Conservation (phyloP, 2,113 vertebrate genomes). For the Ascaphus truei region DNA sequence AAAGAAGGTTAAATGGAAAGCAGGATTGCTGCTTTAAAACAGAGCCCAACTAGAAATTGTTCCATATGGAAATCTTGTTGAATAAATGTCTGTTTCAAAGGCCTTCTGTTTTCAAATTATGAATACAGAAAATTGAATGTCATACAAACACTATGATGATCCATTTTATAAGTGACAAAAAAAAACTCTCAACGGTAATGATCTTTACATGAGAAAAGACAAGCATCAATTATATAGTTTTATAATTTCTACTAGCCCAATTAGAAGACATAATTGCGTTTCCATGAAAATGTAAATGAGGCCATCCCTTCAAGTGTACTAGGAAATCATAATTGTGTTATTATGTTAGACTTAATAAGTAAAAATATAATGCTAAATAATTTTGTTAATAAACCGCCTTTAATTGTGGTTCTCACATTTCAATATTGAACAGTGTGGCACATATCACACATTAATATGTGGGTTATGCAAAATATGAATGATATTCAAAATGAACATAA, state of each 20-base stretch:
- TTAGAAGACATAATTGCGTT: conserved; percentile 28
- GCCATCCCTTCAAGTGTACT: conserved; percentile 34
- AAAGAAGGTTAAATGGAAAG: no score
- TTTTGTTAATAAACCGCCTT: conserved; percentile 2
- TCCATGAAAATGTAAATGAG: conserved; percentile 35
- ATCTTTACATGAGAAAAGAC: conserved; percentile 30
- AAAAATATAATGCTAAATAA: conserved; percentile 20
- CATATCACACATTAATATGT: background rate
- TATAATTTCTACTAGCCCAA: conserved; percentile 31
- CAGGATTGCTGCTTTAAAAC: no score
- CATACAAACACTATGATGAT: conserved; percentile 28
- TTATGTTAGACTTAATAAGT: background rate
- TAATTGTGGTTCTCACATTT: background rate
- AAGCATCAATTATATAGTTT: conserved; percentile 38
- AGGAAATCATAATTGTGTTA: conserved; percentile 27
- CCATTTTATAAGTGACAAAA: conserved; percentile 21
- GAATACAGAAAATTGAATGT: conserved; percentile 23
- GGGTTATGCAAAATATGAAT: background rate
- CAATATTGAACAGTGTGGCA: background rate
- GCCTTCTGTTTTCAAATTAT: conserved; percentile 18
- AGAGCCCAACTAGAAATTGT: no score
- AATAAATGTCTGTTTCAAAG: background rate
- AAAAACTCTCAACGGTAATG: conserved; percentile 9
- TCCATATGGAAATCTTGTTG: background rate
- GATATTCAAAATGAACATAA: background rate